These are phyloP conservation scores for Margaritifera margaritifera DNA, from an alignment of 2,888 invertebrate species.

Conservation along the genomic window DNA sequence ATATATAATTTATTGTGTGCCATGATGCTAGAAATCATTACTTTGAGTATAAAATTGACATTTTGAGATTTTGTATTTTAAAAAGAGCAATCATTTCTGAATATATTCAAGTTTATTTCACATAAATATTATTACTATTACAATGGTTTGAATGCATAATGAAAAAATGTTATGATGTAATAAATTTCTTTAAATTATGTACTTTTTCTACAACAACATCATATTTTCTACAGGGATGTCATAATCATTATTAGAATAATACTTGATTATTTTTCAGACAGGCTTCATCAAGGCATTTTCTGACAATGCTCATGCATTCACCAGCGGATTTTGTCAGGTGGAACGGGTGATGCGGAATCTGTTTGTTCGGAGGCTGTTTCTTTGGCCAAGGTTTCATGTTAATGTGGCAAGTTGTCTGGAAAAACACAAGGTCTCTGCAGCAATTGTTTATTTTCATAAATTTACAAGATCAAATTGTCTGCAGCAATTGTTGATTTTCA, in stretches of 20 bases:
- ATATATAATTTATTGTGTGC: no score
- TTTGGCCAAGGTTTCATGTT: slow-evolving; percentile 92
- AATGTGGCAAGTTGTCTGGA: slow-evolving; percentile 78
- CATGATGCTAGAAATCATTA: no score
- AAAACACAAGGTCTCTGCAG: slow-evolving; percentile 76
- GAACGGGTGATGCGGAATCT: slow-evolving; percentile 94
- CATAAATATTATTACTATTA: no score
- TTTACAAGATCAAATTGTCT: not conserved
- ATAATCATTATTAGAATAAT: not conserved
- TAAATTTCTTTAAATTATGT: no score
- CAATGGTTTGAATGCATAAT: no score
- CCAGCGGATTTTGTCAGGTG: slow-evolving; percentile 91
- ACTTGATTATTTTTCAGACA: slow-evolving; percentile 80
- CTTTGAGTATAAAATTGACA: no score
- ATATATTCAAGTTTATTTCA: not conserved
- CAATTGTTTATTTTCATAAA: not conserved
- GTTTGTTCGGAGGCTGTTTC: slow-evolving; percentile 90
- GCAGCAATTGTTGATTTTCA: not conserved
- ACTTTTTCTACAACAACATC: no score
- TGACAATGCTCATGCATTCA: slow-evolving; percentile 89
- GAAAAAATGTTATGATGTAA: no score
- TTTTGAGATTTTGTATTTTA: not conserved
- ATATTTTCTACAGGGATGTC: no score
- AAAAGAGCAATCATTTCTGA: not conserved
- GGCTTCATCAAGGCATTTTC: slow-evolving; percentile 94